phyloP scores from a whole-genome alignment of 2,888 invertebrate genomes.

The Holacanthella duospinosa region DNA sequence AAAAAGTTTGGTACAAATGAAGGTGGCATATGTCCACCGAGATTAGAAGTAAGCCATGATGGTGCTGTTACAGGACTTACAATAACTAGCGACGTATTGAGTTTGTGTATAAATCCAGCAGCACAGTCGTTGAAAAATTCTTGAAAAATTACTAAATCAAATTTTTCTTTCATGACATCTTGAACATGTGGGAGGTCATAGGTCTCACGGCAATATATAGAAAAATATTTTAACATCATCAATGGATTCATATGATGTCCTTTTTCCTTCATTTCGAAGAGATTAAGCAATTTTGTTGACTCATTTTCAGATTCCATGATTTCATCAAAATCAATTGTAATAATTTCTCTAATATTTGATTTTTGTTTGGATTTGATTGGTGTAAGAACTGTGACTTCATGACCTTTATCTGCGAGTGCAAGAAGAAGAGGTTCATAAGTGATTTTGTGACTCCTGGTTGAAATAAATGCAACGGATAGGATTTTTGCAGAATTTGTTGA shows the following conservation, averaged over 20 bases:
- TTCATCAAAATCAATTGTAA: background rate
- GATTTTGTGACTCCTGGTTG: constrained; percentile 19
- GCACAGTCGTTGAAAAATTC: constrained; percentile 17
- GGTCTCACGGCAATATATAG: background rate
- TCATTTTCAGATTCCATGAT: background rate
- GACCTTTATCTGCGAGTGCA: constrained; percentile 46
- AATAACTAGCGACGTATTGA: constrained; percentile 9
- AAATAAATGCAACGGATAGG: constrained; percentile 23
- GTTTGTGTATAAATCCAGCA: constrained; percentile 8
- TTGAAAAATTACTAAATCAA: constrained; percentile 12
- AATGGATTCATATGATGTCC: background rate
- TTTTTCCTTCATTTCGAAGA: background rate
- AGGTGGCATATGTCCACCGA: constrained; percentile 11
- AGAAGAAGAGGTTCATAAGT: constrained; percentile 42
- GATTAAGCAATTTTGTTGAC: background rate
- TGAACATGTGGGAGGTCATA: constrained; percentile 11
- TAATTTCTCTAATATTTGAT: background rate
- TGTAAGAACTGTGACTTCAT: constrained; percentile 48
- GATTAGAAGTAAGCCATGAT: background rate
- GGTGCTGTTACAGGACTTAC: constrained; percentile 1
- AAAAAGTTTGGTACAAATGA: constrained; percentile 14
- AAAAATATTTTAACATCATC: no score
- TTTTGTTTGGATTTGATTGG: constrained; percentile 31
- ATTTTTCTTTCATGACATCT: constrained; percentile 14
- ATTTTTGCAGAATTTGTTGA: no score